These are phyloP conservation scores for Argyresthia goedartella DNA, from an alignment of 2,888 invertebrate genomes.

Conservation along the genomic window DNA sequence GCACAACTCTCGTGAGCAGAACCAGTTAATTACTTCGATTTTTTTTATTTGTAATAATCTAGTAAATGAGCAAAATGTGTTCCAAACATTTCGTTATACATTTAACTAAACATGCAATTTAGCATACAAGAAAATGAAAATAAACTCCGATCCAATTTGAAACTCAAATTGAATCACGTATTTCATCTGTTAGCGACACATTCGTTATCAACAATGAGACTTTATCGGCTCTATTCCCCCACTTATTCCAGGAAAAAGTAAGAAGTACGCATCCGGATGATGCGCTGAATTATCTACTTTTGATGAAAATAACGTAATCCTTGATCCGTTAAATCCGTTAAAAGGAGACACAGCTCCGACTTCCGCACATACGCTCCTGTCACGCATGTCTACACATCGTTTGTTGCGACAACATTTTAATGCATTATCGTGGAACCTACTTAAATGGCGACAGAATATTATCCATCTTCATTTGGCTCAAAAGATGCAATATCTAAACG, in stretches of 20 bases:
- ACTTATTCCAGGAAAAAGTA: slow-evolving; percentile 62
- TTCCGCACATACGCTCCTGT: slow-evolving; percentile 54
- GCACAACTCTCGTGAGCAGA: too few species aligned
- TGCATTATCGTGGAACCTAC: not conserved
- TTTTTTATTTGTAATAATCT: too few species aligned
- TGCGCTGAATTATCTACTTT: slow-evolving; percentile 47
- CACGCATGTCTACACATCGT: slow-evolving; percentile 31
- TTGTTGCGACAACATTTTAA: not conserved
- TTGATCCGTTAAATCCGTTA: slow-evolving; percentile 61
- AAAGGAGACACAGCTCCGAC: slow-evolving; percentile 47
- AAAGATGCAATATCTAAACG: too few species aligned
- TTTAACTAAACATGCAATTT: too few species aligned
- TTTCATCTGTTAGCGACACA: slow-evolving; percentile 56
- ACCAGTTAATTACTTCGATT: too few species aligned
- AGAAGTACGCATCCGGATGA: slow-evolving; percentile 50
- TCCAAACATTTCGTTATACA: too few species aligned
- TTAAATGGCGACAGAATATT: too few species aligned
- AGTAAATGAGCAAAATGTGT: too few species aligned
- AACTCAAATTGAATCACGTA: slow-evolving; percentile 32
- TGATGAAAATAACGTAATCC: slow-evolving; percentile 44
- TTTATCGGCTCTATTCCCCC: slow-evolving; percentile 57
- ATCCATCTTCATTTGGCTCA: too few species aligned
- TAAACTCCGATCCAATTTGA: slow-evolving; percentile 1
- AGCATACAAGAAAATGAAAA: too few species aligned
- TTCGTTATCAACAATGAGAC: slow-evolving; percentile 51